Evolutionary conservation across 2,113 vertebrate genomes (phyloP).

Genomic region (Coreoperca whiteheadi): DNA sequence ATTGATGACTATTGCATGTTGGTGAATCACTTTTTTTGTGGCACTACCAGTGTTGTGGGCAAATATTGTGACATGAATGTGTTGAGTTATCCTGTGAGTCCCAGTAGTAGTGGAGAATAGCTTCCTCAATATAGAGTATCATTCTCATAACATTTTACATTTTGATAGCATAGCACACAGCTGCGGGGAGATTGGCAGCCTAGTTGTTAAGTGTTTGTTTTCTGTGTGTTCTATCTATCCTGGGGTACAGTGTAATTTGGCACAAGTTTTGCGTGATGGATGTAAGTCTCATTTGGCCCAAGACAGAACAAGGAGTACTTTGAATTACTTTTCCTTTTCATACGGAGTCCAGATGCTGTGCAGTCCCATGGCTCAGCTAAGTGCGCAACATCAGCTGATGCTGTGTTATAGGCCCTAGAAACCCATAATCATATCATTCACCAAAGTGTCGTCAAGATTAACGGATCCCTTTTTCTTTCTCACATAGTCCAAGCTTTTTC

Average conservation of each 20-base stretch:
- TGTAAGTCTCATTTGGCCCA: not conserved
- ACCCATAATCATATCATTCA: not conserved
- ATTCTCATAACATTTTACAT: constrained; percentile 3
- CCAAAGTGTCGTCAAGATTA: not conserved
- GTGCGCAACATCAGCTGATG: not conserved
- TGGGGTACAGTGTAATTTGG: not conserved
- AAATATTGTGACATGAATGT: not conserved
- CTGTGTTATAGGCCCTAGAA: not conserved
- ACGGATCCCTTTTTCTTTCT: not conserved
- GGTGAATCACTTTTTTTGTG: not conserved
- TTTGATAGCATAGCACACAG: not conserved
- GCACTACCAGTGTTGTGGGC: not conserved
- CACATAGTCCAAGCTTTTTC: not conserved
- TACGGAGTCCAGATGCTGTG: constrained; percentile 10
- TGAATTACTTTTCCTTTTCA: not conserved
- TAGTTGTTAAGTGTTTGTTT: constrained; percentile 16
- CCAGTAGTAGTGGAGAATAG: not conserved
- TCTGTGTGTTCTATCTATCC: not conserved
- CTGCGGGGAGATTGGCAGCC: constrained; percentile 5
- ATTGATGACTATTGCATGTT: not conserved
- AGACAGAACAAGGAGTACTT: constrained; percentile 6
- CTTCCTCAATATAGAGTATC: not conserved
- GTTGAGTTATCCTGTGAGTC: not conserved
- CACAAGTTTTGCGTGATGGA: not conserved
- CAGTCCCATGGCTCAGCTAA: not conserved